phyloP scores from a whole-genome alignment of 2,888 invertebrate genomes.

The Notodonta dromedarius region DNA sequence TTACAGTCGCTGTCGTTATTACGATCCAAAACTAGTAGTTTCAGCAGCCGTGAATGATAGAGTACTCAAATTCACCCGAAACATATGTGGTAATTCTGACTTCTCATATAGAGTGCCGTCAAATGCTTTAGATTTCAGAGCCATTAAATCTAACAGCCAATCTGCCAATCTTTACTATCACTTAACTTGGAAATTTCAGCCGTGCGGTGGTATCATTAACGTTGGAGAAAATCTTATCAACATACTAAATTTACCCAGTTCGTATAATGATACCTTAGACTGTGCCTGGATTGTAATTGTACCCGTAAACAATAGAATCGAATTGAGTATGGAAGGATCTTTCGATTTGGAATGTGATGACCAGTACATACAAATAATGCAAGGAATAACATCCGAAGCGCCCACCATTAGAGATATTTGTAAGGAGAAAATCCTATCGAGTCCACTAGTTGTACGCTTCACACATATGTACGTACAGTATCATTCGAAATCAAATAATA shows the following conservation, averaged over 20 bases:
- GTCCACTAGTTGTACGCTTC: conserved; percentile 74
- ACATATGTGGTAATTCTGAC: conserved; percentile 55
- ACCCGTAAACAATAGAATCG: conserved; percentile 62
- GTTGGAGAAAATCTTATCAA: conserved; percentile 51
- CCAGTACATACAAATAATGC: conserved; percentile 79
- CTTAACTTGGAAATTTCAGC: conserved; percentile 62
- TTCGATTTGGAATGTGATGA: conserved; percentile 59
- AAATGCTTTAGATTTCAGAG: conserved; percentile 50
- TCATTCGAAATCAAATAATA: conserved; percentile 75
- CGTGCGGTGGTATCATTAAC: conserved; percentile 87
- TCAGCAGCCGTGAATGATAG: conserved; percentile 28
- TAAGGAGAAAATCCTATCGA: conserved; percentile 73
- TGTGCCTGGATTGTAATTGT: conserved; percentile 89
- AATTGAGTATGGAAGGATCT: conserved; percentile 63
- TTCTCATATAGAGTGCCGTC: conserved; percentile 58
- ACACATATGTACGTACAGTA: conserved; percentile 87
- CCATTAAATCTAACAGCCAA: conserved; percentile 47
- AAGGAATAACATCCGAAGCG: conserved; percentile 74
- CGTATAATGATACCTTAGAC: conserved; percentile 78
- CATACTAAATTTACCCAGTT: conserved; percentile 67
- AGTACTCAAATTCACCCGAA: conserved; percentile 31
- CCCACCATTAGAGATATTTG: conserved; percentile 86
- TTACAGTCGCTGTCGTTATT: conserved; percentile 49
- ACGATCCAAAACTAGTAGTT: conserved; percentile 57
- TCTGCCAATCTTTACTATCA: conserved; percentile 69